Conservation (phyloP, 2,888 invertebrate species). For the Tineola bisselliella region DNA sequence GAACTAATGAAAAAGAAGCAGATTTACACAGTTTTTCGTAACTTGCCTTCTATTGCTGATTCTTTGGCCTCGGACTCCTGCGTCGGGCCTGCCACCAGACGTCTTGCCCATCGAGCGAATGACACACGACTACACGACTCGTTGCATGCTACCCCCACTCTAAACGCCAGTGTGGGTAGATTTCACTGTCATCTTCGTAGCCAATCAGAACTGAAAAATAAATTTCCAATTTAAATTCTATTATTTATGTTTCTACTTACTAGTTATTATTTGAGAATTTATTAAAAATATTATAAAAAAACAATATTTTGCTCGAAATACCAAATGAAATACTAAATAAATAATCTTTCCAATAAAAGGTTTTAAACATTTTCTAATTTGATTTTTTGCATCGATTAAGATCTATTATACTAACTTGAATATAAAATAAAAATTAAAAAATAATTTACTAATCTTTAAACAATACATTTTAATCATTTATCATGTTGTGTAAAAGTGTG, state of each 20-base stretch:
- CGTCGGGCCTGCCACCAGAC: slow-evolving; percentile 53
- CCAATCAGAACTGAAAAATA: slow-evolving; percentile 27
- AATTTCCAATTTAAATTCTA: slow-evolving; percentile 14
- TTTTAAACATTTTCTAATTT: too few species aligned
- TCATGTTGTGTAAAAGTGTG: neutral
- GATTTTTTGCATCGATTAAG: too few species aligned
- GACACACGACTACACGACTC: slow-evolving; percentile 29
- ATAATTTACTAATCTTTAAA: neutral
- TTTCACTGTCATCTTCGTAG: slow-evolving; percentile 27
- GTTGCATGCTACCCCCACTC: neutral
- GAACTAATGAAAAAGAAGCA: too few species aligned
- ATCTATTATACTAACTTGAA: too few species aligned
- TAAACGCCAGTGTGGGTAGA: slow-evolving; percentile 18
- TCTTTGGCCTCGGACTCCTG: slow-evolving; percentile 49
- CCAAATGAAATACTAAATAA: too few species aligned
- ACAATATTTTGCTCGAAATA: too few species aligned
- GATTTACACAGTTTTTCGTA: neutral
- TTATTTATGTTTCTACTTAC: slow-evolving; percentile 11
- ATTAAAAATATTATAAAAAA: too few species aligned
- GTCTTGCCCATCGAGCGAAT: slow-evolving; percentile 59
- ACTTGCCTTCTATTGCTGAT: slow-evolving; percentile 46
- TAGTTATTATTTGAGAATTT: neutral
- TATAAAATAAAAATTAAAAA: neutral
- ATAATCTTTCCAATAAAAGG: too few species aligned
- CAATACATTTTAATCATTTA: too few species aligned